Evolutionary conservation across 2,797 vertebrate species (phyloP).

Genomic region (Trachurus trachurus): DNA sequence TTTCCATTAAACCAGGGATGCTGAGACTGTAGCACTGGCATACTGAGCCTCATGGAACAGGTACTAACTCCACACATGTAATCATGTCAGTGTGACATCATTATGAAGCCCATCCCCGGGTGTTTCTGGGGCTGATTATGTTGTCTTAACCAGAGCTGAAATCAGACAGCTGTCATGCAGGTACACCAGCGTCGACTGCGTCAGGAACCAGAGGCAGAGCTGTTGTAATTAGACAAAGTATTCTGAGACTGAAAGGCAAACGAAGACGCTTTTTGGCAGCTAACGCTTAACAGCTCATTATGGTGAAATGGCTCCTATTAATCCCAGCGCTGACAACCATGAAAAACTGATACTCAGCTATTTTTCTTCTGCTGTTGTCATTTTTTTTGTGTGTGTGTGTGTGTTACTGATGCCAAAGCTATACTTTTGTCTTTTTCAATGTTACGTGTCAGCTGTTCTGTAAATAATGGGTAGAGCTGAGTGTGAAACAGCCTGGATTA

Average conservation of each 20-base stretch:
- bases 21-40: slow-evolving; percentile 2
- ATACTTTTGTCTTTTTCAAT: slow-evolving; percentile 36
- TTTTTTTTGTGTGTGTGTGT: slow-evolving; percentile 27
- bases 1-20: slow-evolving; percentile 14
- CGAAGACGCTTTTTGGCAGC: slow-evolving; percentile 76
- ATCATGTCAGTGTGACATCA: slow-evolving; percentile 28
- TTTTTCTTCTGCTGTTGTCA: slow-evolving; percentile 47
- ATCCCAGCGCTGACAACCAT: slow-evolving; percentile 80
- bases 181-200: slow-evolving; percentile 43
- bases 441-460: slow-evolving; percentile 46
- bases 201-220: slow-evolving; percentile 44
- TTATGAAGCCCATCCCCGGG: slow-evolving; percentile 33
- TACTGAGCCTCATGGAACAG: slow-evolving; percentile 9
- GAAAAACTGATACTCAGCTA: slow-evolving; percentile 70
- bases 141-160: slow-evolving; percentile 58
- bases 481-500: slow-evolving; percentile 32
- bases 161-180: slow-evolving; percentile 54
- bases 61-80: slow-evolving; percentile 20
- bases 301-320: slow-evolving; percentile 81
- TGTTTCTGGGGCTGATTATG: slow-evolving; percentile 58
- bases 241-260: slow-evolving; percentile 75
- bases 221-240: slow-evolving; percentile 80
- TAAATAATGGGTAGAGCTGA: slow-evolving; percentile 53
- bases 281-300: slow-evolving; percentile 83
- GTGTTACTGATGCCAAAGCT: slow-evolving; percentile 29